Evolutionary conservation across 2,113 vertebrate species (phyloP).

Genomic region (Triplophysa tibetana): DNA sequence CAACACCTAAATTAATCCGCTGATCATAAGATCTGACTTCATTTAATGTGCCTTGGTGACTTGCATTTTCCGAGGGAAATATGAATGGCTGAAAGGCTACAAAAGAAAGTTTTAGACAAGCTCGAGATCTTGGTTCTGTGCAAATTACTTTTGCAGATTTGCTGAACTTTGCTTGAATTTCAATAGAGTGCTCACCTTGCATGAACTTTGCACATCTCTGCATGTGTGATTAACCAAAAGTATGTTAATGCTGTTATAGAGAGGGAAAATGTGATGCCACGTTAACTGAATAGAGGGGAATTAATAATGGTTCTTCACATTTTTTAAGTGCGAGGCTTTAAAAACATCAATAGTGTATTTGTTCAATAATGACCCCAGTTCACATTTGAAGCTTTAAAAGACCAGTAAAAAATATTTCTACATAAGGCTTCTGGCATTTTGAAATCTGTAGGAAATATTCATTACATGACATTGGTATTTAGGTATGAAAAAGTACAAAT

Average conservation of each 20-base stretch:
- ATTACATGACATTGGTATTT: neutral
- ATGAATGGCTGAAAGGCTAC: too few relatives aligned
- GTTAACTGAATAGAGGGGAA: neutral
- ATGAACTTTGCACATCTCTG: neutral
- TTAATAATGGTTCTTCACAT: slow-evolving; percentile 4
- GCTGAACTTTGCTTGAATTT: neutral
- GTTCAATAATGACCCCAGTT: neutral
- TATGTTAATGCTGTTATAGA: neutral
- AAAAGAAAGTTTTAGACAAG: too few relatives aligned
- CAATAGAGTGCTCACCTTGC: neutral
- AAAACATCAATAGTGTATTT: neutral
- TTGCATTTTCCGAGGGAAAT: too few relatives aligned
- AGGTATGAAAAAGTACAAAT: neutral
- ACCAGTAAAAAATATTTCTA: neutral
- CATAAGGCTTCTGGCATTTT: neutral
- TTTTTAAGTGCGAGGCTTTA: neutral
- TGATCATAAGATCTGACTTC: too few relatives aligned
- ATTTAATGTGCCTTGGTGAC: too few relatives aligned
- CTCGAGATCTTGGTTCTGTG: too few relatives aligned
- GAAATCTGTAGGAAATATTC: neutral
- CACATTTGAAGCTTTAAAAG: neutral
- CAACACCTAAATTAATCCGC: too few relatives aligned
- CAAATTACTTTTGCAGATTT: too few relatives aligned
- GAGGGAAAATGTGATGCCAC: neutral
- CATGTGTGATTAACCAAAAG: neutral